Conservation (phyloP, 2,113 vertebrate genomes). For the Neodon shergylaensis region DNA sequence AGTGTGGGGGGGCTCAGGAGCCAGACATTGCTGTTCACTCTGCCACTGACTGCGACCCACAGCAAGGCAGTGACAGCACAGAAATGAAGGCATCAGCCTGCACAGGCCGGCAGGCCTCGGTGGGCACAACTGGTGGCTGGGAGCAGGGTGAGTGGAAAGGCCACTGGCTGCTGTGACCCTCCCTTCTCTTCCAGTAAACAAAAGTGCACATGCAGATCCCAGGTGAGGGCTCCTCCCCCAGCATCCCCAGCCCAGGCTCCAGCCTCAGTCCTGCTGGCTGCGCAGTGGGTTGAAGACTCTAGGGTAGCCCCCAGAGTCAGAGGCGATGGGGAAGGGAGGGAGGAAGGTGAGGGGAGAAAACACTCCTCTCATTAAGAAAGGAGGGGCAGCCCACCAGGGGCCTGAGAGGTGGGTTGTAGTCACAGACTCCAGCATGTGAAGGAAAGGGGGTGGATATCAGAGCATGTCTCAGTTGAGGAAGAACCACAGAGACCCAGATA, state of each 20-base stretch:
- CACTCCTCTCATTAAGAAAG: background rate
- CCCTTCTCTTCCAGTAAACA: conserved; percentile 44
- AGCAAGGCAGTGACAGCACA: conserved; percentile 14
- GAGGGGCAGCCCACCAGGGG: background rate
- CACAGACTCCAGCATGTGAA: background rate
- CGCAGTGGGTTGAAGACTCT: background rate
- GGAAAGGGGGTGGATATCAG: background rate
- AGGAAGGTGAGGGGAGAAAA: conserved; percentile 15
- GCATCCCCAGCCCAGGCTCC: background rate
- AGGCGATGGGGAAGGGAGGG: background rate
- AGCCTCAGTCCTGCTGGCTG: background rate
- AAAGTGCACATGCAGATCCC: conserved; percentile 66
- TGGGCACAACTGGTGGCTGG: background rate
- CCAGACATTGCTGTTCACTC: background rate
- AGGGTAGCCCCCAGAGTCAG: background rate
- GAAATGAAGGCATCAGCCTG: background rate
- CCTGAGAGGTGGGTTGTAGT: background rate
- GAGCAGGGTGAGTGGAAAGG: background rate
- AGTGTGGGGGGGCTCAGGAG: background rate
- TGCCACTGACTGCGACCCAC: background rate
- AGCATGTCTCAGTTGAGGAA: background rate
- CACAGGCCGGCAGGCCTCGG: conserved; percentile 3
- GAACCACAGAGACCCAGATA: conserved; percentile 32
- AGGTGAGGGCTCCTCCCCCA: background rate
- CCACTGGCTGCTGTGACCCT: background rate